A percentile compares a stretch with the other conserved stretches of the same genome.
phyloP scores from a whole-genome alignment of 35 echinoderm and acorn worm genomes.

The Apostichopus californicus region DNA sequence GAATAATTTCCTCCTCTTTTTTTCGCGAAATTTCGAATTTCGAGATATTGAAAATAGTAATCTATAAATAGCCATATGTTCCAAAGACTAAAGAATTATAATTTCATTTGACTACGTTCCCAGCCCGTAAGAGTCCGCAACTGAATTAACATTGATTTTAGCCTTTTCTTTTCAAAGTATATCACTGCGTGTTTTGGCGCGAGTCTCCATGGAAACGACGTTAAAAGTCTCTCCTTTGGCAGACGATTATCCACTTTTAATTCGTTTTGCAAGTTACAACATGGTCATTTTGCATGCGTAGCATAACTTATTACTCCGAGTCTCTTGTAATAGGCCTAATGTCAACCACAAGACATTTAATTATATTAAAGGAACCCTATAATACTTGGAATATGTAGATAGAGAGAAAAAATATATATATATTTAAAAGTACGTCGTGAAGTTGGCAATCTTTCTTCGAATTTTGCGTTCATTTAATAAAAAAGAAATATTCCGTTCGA shows the following conservation, averaged over 20 bases:
- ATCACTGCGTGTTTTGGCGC: slow-evolving; percentile 5
- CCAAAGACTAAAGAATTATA: neutral
- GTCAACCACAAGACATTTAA: too few relatives aligned
- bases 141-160: slow-evolving; percentile 21
- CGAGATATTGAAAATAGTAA: neutral
- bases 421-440: too few relatives aligned
- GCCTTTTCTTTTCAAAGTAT: neutral
- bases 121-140: slow-evolving; percentile 29
- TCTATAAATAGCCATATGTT: slow-evolving; percentile 33
- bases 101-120: slow-evolving; percentile 38
- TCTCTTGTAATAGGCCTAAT: too few relatives aligned
- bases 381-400: too few relatives aligned
- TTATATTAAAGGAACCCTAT: too few relatives aligned
- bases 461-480: too few relatives aligned
- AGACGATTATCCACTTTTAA: slow-evolving; percentile 1
- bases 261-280: neutral
- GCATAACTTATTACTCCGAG: neutral
- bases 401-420: too few relatives aligned
- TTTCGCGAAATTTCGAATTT: neutral
- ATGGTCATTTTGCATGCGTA: neutral
- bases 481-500: too few relatives aligned
- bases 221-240: neutral
- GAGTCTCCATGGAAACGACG: slow-evolving; percentile 8
- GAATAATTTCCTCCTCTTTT: neutral
- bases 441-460: too few relatives aligned